A percentile compares a stretch with the other conserved stretches of the same genome.
These are phyloP conservation scores for Acyrthosiphon pisum DNA, from an alignment of 1,140 invertebrate genomes.

Conservation along the genomic window DNA sequence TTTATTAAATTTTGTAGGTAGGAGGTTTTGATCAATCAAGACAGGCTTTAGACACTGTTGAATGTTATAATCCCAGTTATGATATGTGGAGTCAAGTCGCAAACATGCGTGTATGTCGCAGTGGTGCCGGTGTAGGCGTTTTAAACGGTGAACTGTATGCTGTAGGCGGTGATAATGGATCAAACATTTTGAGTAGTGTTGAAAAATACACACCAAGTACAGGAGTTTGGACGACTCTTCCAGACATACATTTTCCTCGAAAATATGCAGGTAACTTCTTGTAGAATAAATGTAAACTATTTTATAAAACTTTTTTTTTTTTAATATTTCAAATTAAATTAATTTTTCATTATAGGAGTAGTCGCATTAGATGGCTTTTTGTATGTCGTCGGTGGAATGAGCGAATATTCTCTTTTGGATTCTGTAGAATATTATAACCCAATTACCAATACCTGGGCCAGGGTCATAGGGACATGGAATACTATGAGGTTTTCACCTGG, in stretches of 20 bases:
- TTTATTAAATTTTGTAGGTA: conserved; percentile 66
- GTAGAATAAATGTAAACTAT: background rate
- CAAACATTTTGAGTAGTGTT: conserved; percentile 85
- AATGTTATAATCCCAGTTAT: too few species aligned
- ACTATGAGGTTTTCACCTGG: conserved; percentile 94
- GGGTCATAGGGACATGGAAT: conserved; percentile 76
- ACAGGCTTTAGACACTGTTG: too few species aligned
- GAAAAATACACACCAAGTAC: conserved; percentile 84
- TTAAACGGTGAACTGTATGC: conserved; percentile 84
- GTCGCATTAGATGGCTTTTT: conserved; percentile 67
- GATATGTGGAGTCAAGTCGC: too few species aligned
- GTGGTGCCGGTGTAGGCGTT: too few species aligned
- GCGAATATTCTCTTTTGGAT: conserved; percentile 86
- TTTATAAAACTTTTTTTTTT: background rate
- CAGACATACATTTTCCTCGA: conserved; percentile 81
- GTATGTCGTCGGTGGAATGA: conserved; percentile 61
- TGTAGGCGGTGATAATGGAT: conserved; percentile 91
- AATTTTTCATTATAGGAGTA: conserved; percentile 72
- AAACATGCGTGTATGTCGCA: too few species aligned
- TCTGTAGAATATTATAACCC: conserved; percentile 90
- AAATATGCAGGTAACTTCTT: conserved; percentile 61
- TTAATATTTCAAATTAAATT: too few species aligned
- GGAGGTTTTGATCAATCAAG: conserved; percentile 72
- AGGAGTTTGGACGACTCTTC: conserved; percentile 62
- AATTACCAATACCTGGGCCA: conserved; percentile 66